Base-by-base conservation (phyloP, 2,888 invertebrate species). In the Eilema griseolum region DNA sequence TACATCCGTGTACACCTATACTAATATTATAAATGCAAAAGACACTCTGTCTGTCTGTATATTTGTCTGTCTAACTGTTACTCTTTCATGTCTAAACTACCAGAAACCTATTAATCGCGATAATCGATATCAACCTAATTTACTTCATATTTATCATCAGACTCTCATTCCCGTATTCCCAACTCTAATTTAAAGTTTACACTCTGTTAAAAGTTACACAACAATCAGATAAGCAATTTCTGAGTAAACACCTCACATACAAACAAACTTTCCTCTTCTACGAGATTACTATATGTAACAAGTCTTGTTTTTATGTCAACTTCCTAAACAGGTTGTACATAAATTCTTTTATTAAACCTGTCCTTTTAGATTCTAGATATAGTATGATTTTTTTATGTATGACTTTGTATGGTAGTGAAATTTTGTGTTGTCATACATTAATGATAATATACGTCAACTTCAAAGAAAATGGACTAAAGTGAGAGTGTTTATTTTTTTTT, bases 271-370 rank as follows among this genome's bases (percentile, higher is more conserved):
- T 71, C 71, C 28, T 68, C 71, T 64, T 79, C 46, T 72, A 72
- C 56, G 70, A 67, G 74, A 81, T 79, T 72, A 79, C 79, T 64
- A 66, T 71, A 61, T 62, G 70, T 62, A 61, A 65, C 64, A 20
- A 57, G 66, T 72, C 11, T 31, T 65, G 28, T 71, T 70, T 78
- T 75, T 74, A 77, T 76, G 74, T 79, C 79, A 77, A 75, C 76
- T 73, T 72, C 74, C 65, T 31, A 72, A 82, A 80, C 82, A 24
- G 61, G 75, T 73, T 64, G 11, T 41, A 71, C 14, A n/a, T 68
- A 66, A 79, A 66, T 69, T 65, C 71, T 76, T 78, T 66, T 75
- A 78, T 82, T 67, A 72, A 81, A 82, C 81, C 73, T 63, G 82
- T 82, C 72, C 66, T 62, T 26, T 62, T 24, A 33, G 57, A 68